These are phyloP conservation scores for Rhynchotus rufescens DNA, from an alignment of 2,797 vertebrate species.

Conservation along the genomic window DNA sequence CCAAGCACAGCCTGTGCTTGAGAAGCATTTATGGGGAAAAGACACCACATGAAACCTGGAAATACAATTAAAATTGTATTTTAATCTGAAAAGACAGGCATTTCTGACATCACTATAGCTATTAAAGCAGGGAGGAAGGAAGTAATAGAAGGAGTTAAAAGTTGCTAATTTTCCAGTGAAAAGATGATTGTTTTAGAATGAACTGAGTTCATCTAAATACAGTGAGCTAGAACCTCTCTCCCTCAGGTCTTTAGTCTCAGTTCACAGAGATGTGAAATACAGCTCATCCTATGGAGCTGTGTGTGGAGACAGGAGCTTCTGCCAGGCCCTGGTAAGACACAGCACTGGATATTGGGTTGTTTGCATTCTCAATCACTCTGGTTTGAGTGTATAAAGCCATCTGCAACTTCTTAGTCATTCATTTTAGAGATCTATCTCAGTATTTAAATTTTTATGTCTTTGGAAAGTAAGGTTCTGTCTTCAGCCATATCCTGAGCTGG, in stretches of 20 bases:
- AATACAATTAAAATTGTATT: not conserved
- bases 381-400: not conserved
- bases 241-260: not conserved
- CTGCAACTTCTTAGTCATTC: not conserved
- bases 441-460: not conserved
- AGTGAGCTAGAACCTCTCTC: not conserved
- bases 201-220: not conserved
- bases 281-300: not conserved
- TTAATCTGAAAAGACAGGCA: not conserved
- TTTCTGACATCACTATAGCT: not conserved
- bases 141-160: not conserved
- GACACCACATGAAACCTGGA: not conserved
- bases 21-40: not conserved
- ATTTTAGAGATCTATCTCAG: not conserved
- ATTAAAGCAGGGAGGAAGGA: not conserved
- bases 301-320: not conserved
- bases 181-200: not conserved
- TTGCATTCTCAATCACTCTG: not conserved
- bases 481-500: not conserved
- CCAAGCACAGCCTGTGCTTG: not conserved
- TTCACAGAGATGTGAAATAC: not conserved
- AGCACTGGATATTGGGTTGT: not conserved
- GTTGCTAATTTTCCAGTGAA: not conserved
- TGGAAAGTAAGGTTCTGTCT: not conserved
- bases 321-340: not conserved